Evolutionary conservation across 2,888 invertebrate genomes (phyloP).

Genomic region (Anthrax anthrax): DNA sequence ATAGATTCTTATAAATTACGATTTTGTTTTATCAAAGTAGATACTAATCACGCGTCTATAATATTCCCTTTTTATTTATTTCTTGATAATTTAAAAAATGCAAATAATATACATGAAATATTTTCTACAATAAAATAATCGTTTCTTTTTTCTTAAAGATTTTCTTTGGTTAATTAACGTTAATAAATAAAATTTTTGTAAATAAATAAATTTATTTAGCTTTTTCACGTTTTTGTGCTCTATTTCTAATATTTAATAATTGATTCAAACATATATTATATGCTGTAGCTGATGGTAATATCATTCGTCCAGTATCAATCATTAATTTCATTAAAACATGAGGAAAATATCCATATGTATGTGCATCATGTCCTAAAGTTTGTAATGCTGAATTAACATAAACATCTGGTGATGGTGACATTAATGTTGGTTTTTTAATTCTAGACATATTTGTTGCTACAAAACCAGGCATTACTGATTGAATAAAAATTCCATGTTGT

Average conservation of each 20-base stretch:
- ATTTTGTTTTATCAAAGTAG: no score
- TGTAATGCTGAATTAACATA: constrained; percentile 58
- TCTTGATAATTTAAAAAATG: no score
- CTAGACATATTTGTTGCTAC: constrained; percentile 88
- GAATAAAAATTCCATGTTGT: constrained; percentile 57
- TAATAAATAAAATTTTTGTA: neutral
- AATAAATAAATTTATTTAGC: neutral
- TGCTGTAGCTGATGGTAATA: constrained; percentile 19
- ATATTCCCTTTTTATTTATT: no score
- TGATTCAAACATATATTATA: constrained; percentile 23
- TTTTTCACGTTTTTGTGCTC: constrained; percentile 18
- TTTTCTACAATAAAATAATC: no score
- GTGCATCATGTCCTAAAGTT: constrained; percentile 52
- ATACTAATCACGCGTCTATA: no score
- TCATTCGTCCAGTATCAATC: constrained; percentile 13
- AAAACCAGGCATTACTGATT: constrained; percentile 73
- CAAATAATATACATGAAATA: no score
- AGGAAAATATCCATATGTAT: constrained; percentile 59
- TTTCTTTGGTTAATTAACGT: no score
- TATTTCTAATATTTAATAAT: constrained; percentile 22
- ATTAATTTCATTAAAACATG: constrained; percentile 25
- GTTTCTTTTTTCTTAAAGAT: no score
- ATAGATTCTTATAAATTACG: no score
- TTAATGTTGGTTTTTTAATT: constrained; percentile 53
- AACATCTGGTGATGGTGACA: constrained; percentile 58